A percentile compares a stretch with the other conserved stretches of the same genome.
These are phyloP conservation scores for Yponomeuta sedellus DNA, from an alignment of 2,888 invertebrate genomes.

Conservation along the genomic window DNA sequence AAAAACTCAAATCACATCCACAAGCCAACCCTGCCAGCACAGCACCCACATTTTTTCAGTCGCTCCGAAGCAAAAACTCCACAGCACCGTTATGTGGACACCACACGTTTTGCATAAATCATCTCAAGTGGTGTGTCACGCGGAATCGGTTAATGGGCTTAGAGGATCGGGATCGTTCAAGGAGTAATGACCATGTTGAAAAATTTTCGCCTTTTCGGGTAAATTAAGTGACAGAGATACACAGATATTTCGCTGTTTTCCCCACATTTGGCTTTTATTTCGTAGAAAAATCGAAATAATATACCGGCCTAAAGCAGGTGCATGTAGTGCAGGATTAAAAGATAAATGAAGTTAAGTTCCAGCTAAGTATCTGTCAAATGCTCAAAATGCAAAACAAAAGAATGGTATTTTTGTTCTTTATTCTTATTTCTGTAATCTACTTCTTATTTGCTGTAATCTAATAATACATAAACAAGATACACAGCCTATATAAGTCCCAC, in stretches of 20 bases:
- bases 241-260: not conserved
- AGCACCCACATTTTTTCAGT: constrained; percentile 6
- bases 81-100: constrained; percentile 32
- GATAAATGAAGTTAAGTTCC: no score
- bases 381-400: no score
- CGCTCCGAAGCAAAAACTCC: not conserved
- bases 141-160: constrained; percentile 27
- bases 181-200: not conserved
- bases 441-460: no score
- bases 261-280: no score
- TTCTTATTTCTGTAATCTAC: no score
- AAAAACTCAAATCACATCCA: not conserved
- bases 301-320: no score
- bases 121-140: constrained; percentile 45
- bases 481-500: no score
- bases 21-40: not conserved
- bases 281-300: no score
- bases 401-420: no score
- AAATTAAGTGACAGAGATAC: not conserved
- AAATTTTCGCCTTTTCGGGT: not conserved
- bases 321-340: no score
- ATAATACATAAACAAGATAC: no score
- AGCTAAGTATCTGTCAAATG: no score
- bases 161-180: not conserved
- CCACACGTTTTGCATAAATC: constrained; percentile 64